Base-by-base conservation (phyloP, 2,113 vertebrate genomes). In the Serilophus lunatus region DNA sequence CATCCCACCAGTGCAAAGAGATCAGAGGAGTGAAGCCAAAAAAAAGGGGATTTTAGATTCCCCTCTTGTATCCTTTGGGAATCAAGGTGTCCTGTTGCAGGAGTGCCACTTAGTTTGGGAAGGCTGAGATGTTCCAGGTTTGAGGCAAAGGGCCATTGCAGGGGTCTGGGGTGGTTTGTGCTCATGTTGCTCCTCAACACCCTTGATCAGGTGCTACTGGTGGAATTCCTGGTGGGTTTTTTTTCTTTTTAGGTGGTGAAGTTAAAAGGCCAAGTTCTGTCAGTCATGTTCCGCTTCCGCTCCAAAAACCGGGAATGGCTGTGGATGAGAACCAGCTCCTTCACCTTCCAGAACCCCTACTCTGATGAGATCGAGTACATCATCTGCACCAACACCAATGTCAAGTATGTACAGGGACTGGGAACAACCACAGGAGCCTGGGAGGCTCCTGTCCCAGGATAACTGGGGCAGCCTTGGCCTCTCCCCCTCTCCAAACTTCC, bases 261-360 rank as follows among this genome's bases (percentile, higher is more conserved):
- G 94, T 97, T 99, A 92, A 99, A 99, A 97, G 99, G 99, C 77
- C 99, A 99, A 94, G 99, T 99, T 25, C 97, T 99, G 93, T 99
- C 99, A 0, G 99, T 99, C 93, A 99, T 99, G 99, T 99, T 99
- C 97, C 98, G 99, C 15, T 99, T 99, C 96, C 99, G 98, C 61
- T 97, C 99, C 93, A 99, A 99, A 93, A 98, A 92, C 35, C 97
- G 98, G 66, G 99, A 99, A 59, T 99, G 99, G 99, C 98, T 99
- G 84, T 99, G 98, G 98, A 99, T 99, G 98, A 98, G 99, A 95
- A 99, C 99, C 56, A 99, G 99, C 98, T 99, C 99, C 49, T 99
- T 99, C 96, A 99, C 99, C 95, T 99, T 99, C 98, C 99, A 99
- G 98, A 99, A 99, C 96, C 99, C 99, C 7, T 99, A 99, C 97